These are phyloP conservation scores for Ophion obscuratus DNA, from an alignment of 2,888 invertebrate genomes.

Conservation along the genomic window DNA sequence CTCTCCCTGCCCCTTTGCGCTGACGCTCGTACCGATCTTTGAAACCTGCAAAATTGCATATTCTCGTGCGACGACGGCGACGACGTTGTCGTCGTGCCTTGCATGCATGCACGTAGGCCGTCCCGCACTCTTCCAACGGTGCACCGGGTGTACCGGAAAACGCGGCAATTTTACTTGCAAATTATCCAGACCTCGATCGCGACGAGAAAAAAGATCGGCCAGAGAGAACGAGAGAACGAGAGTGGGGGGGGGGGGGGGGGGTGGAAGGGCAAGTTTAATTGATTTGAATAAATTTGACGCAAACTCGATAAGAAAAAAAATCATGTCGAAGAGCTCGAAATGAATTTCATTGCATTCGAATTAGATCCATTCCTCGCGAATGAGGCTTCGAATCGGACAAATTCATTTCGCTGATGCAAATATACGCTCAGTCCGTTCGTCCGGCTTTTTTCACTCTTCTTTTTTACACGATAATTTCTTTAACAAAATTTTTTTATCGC, in stretches of 20 bases:
- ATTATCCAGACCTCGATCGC: slow-evolving; percentile 21
- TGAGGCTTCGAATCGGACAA: neutral
- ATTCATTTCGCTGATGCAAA: neutral
- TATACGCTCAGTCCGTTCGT: neutral
- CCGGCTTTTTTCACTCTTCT: neutral
- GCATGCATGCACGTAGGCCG: slow-evolving; percentile 49
- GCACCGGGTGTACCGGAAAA: slow-evolving; percentile 42
- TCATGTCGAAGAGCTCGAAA: slow-evolving; percentile 6
- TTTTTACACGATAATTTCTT: neutral
- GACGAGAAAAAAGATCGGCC: slow-evolving; percentile 8
- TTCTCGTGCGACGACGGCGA: slow-evolving; percentile 49
- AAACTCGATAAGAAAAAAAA: slow-evolving; percentile 4
- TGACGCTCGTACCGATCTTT: slow-evolving; percentile 55
- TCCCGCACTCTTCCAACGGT: slow-evolving; percentile 20
- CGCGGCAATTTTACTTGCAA: slow-evolving; percentile 56
- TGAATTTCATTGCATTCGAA: neutral
- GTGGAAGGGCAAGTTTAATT: slow-evolving; percentile 27
- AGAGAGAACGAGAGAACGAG: neutral
- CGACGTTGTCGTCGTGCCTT: slow-evolving; percentile 42
- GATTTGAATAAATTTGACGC: slow-evolving; percentile 41
- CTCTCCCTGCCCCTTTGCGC: slow-evolving; percentile 28
- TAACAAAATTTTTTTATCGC: neutral
- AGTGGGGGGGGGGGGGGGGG: neutral
- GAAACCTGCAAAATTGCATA: slow-evolving; percentile 69
- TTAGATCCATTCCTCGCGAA: neutral